Conservation (phyloP, 2,113 vertebrate genomes). For the Monarcha castaneiventris region DNA sequence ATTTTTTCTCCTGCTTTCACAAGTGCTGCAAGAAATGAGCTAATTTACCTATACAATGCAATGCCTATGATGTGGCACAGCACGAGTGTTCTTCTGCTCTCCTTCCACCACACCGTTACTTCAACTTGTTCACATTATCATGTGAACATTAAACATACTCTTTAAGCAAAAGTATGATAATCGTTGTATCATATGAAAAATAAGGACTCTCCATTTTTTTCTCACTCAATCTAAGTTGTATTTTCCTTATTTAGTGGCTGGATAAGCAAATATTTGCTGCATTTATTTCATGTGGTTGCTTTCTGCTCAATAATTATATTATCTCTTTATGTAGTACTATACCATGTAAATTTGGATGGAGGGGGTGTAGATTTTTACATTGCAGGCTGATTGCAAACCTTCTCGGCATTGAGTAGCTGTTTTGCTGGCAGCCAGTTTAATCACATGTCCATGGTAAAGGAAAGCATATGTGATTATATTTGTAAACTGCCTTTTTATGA, state of each 20-base stretch:
- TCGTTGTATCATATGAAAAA: background rate
- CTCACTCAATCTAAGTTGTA: background rate
- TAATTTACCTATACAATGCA: background rate
- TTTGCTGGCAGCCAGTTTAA: background rate
- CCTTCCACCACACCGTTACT: background rate
- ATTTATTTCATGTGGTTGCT: background rate
- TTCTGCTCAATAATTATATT: background rate
- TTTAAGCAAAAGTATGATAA: background rate
- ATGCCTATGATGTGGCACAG: background rate
- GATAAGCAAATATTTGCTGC: background rate
- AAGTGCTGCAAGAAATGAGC: background rate
- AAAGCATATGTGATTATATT: background rate
- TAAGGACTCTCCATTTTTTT: background rate
- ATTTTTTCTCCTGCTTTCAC: background rate
- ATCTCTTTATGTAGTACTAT: background rate
- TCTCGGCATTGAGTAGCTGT: background rate
- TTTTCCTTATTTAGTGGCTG: background rate
- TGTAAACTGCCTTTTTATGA: background rate
- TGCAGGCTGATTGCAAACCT: background rate
- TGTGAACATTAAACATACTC: too few relatives aligned
- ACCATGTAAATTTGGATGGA: background rate
- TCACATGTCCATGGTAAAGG: background rate
- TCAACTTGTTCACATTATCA: background rate
- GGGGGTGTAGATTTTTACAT: background rate
- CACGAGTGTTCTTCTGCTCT: accelerated